Percentiles rank a stretch among this genome's conserved stretches.
Conservation (phyloP, 2,113 vertebrate genomes). For the Podilymbus podiceps region DNA sequence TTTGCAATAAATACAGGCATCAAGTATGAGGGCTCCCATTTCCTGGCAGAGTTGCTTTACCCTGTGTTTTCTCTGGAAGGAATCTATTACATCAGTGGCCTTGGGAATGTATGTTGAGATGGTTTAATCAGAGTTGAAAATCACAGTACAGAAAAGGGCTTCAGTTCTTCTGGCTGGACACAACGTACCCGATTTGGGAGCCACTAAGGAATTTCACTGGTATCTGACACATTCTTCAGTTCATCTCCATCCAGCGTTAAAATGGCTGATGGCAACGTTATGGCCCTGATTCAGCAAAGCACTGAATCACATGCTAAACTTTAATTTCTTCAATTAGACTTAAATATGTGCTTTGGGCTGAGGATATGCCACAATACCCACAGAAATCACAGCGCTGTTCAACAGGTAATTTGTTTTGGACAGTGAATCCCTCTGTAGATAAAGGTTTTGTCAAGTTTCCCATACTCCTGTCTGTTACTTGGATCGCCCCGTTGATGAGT, state of each 20-base stretch:
- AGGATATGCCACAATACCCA: neutral
- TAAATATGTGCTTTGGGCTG: neutral
- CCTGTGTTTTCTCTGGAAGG: conserved; percentile 32
- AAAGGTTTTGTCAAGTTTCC: neutral
- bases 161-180: conserved; percentile 58
- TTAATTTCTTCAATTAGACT: conserved; percentile 19
- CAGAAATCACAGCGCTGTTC: neutral
- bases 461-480: neutral
- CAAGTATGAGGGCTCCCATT: neutral
- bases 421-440: neutral
- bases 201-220: neutral
- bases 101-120: conserved; percentile 3
- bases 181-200: neutral
- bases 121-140: conserved; percentile 50
- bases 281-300: neutral
- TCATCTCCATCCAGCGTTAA: neutral
- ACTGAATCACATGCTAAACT: neutral
- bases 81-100: conserved; percentile 60
- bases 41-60: conserved; percentile 5
- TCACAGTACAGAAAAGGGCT: conserved; percentile 55
- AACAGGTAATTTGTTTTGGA: conserved; percentile 11
- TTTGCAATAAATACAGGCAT: conserved; percentile 53
- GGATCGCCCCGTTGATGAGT: neutral
- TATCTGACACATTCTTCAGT: neutral
- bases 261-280: neutral